Base-by-base conservation (phyloP, 2,888 invertebrate species). In the Stratiomys singularior region DNA sequence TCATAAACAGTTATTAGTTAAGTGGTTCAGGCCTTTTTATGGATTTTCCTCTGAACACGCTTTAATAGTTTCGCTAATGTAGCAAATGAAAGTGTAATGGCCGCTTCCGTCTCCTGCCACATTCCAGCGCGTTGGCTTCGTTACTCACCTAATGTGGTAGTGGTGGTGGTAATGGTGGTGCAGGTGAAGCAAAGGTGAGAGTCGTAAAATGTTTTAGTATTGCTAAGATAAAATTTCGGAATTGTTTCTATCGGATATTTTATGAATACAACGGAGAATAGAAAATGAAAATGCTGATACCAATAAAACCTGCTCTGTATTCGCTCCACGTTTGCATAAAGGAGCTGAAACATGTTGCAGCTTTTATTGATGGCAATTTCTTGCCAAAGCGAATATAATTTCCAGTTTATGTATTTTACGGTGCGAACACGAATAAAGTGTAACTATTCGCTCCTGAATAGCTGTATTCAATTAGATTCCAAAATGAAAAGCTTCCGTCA, bases 1-100 rank as follows among this genome's bases (percentile, higher is more conserved):
- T 37, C 74, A 58, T 72, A 72, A 74, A 58, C 74, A 58, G 74
- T 74, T 74, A 74, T 74, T 74, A 74, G 74, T 74, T 74, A 74
- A 74, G 74, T 74, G 74, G 58, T 58, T 30, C 72, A 46, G 58
- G 46, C 47, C 30, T n/a, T 74, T 74, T 74, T 58, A 74, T 74
- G 60, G 37, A 21, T 37, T 74, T 21, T 74, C 30, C 23, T 1
- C 60, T 5, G 58, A 74, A 74, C 60, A 30, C 58, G 58, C 23
- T 74, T 74, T 74, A 74, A 74, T 74, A 74, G 74, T 74, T 44
- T 58, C 58, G 74, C 74, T 74, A 58, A 58, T 60, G 74, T 60
- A 44, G 74, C 60, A 58, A 69, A 69, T 69, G 47, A 30, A 47
- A 69, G 47, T 69, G 47, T 46, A 69, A 69, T 27, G 47, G 69